Conservation (phyloP, 2,888 invertebrate species). For the Drosophila mercatorum region DNA sequence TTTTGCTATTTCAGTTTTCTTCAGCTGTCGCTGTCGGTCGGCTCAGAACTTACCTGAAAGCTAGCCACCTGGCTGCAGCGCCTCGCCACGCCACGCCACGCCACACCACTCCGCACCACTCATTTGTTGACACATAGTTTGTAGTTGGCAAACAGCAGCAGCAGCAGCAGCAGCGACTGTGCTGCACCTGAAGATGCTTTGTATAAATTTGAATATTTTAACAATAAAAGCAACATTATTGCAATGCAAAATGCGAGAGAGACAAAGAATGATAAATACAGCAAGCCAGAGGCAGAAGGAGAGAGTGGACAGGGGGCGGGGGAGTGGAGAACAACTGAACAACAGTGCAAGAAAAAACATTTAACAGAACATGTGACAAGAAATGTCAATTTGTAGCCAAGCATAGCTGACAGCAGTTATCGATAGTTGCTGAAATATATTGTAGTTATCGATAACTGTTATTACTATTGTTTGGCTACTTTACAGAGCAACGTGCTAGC, state of each 20-base stretch:
- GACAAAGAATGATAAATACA: slow-evolving; percentile 1
- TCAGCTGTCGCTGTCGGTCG: slow-evolving; percentile 60
- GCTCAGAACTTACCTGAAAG: slow-evolving; percentile 43
- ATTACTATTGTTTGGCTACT: no score
- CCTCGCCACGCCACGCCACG: background rate
- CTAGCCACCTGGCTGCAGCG: slow-evolving; percentile 12
- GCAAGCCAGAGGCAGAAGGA: background rate
- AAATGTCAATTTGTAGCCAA: background rate
- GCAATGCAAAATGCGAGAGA: slow-evolving; percentile 32
- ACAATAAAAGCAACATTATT: slow-evolving; percentile 56
- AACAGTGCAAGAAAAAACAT: background rate
- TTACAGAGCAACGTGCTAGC: no score
- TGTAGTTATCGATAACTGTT: background rate
- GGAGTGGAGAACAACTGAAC: background rate
- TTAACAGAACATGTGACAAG: background rate
- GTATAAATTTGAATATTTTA: slow-evolving; percentile 78
- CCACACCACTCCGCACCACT: slow-evolving; percentile 1
- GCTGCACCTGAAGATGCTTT: slow-evolving; percentile 71
- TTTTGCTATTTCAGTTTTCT: slow-evolving; percentile 49
- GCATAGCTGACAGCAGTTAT: background rate
- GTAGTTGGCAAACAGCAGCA: slow-evolving; percentile 64
- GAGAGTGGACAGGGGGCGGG: background rate
- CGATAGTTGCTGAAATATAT: background rate
- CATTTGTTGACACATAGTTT: slow-evolving; percentile 72
- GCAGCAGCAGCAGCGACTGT: slow-evolving; percentile 40